Evolutionary conservation across 2,888 invertebrate genomes (phyloP).

Genomic region (Drosophila picticornis): DNA sequence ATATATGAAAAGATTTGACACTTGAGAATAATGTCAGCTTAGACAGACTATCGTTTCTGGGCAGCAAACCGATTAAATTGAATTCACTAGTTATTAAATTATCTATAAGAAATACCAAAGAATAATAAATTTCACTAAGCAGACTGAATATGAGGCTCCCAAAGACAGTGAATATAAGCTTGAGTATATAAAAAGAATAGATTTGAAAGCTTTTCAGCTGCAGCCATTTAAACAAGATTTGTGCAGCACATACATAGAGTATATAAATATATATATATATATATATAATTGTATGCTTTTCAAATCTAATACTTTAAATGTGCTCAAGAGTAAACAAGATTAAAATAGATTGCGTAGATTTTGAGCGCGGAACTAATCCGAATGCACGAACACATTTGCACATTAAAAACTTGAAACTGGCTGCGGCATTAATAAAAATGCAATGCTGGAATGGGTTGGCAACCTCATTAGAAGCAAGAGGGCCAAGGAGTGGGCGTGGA

Average conservation of each 20-base stretch:
- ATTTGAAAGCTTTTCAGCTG: neutral
- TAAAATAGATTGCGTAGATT: constrained; percentile 19
- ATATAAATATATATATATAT: neutral
- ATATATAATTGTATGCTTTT: neutral
- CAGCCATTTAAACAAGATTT: neutral
- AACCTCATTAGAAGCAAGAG: constrained; percentile 11
- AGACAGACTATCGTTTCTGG: neutral
- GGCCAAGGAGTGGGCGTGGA: neutral
- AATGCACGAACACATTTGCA: constrained; percentile 12
- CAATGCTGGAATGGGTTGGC: constrained; percentile 2
- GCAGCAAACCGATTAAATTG: neutral
- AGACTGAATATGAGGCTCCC: neutral
- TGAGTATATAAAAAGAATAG: neutral
- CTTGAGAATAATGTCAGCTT: neutral
- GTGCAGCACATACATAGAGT: neutral
- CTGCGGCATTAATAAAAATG: constrained; percentile 25
- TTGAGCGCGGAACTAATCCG: constrained; percentile 7
- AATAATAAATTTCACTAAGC: neutral
- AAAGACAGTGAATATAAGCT: neutral
- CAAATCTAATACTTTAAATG: neutral
- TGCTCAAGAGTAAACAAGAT: constrained; percentile 24
- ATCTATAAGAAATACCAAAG: neutral
- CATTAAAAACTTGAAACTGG: constrained; percentile 34
- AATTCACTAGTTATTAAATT: neutral
- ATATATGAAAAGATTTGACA: neutral